Base-by-base conservation (phyloP, 2,113 vertebrate genomes). In the Gyps fulvus region DNA sequence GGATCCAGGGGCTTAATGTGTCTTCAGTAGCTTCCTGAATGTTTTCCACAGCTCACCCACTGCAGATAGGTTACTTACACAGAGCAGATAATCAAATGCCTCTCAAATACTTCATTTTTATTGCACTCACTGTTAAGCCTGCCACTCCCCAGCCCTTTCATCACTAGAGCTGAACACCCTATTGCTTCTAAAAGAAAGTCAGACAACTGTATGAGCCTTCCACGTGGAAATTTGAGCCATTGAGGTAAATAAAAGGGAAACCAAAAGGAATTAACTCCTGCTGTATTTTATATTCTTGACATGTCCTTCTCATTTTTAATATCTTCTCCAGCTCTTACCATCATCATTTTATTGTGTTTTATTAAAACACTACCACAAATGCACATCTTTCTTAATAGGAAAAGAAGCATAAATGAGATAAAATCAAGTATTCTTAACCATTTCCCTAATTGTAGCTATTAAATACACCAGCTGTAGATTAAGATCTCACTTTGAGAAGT, bases 371-470 rank as follows among this genome's bases (percentile, higher is more conserved):
- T 61, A 78, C 54, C 61, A 72, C 61, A 76, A 89, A 95, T 20
- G 40, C 70, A 32, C 26, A 73, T 81, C 49, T 78, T 89, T 26
- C 59, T 83, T 95, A 90, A 83, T 8, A 92, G 73, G 57, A 87
- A 74, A 80, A 62, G 32, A 90, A 92, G 49, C 7, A 55, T 27
- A 82, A 91, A 87, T 14, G 9, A 8, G 27, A 90, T 90, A 93
- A 94, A 95, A 92, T 78, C 20, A 70, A 89, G 21, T 57, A 93
- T 67, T 91, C 70, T 76, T 93, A 94, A 90, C 23, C 27, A 78
- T 88, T 93, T 94, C 45, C 82, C 27, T 90, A 90, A 95, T 14
- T 71, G 67, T 78, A 78, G 47, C 47, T 87, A 81, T 63, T 79
- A 84, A 93, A 89, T 36, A 83, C 38, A 83, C 9, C 21, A 90